Base-by-base conservation (phyloP, 2,113 vertebrate genomes). In the Callionymus lyra region DNA sequence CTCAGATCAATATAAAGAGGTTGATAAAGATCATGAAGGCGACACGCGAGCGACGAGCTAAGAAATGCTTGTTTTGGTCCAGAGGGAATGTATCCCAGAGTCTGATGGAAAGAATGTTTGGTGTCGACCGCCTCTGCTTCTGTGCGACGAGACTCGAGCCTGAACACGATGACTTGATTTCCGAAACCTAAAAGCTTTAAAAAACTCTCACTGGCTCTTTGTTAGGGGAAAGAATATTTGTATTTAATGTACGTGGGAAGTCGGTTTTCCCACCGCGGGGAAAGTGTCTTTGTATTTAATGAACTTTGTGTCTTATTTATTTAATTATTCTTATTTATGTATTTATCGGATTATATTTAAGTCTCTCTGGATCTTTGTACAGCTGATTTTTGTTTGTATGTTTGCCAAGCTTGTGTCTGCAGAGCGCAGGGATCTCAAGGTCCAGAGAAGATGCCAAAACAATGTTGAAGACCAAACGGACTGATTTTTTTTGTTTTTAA, bases 161-260 rank as follows among this genome's bases (percentile, higher is more conserved):
- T 31, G 57, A 69, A 77, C 79, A 79, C 76, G 68, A 86, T 41
- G 70, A 87, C 83, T 82, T 85, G 82, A 88, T 87, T 87, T 85
- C 86, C n/a, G n/a, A 81, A 89, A 88, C 87, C 87, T 88, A 89
- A 92, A 89, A 88, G 85, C 85, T 85, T 84, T 84, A 84, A 84
- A 82, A 84, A 77, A 85, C 84, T 85, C 82, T 84, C 74, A 70
- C 45, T 55, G 70, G 58, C 68, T 79, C 77, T 76, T 75, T 68
- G 70, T 79, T 76, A 68, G 49, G 6, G 49, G 60, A 49, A 62
- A 64, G 53, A 56, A 60, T 48, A 71, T 72, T 69, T 81, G 77
- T 80, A 80, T 83, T 86, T 84, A 79, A 80, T 82, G 72, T 81
- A 49, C 33, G 69, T 64, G 65, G 70, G 70, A 67, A 59, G 59